phyloP scores from a whole-genome alignment of 2,113 vertebrate species.

The Cinclus cinclus region DNA sequence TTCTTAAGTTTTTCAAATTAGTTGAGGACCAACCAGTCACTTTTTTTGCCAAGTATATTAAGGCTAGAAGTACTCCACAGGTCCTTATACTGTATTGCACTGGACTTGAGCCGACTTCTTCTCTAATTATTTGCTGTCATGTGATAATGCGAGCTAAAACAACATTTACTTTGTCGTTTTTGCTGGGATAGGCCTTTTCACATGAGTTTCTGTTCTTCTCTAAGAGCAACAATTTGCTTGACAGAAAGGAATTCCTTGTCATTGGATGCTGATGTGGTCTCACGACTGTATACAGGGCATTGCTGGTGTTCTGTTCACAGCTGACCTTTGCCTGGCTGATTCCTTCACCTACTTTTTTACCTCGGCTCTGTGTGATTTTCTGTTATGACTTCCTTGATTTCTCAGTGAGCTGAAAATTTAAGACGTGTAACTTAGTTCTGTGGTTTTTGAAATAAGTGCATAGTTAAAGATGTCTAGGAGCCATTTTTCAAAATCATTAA shows the following conservation, averaged over 20 bases:
- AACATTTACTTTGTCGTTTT: background rate
- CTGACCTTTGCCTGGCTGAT: background rate
- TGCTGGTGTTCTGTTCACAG: background rate
- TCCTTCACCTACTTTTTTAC: background rate
- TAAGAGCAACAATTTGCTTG: background rate
- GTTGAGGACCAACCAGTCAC: background rate
- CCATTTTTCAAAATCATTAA: background rate
- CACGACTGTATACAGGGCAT: background rate
- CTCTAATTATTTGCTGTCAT: background rate
- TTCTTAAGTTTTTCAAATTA: background rate
- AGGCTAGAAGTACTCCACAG: background rate
- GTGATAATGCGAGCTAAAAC: background rate
- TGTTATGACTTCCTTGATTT: background rate
- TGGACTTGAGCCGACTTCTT: background rate
- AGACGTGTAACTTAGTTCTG: background rate
- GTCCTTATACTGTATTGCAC: background rate
- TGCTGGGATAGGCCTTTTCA: background rate
- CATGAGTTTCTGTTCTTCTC: background rate
- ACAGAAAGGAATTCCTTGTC: constrained; percentile 24
- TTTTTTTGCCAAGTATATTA: background rate
- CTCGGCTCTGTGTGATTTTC: background rate
- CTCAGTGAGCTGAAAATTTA: background rate
- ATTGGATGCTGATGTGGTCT: background rate
- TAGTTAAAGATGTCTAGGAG: background rate
- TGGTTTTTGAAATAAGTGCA: background rate